phyloP scores from a whole-genome alignment of 1,140 invertebrate species.

The Monochamus saltuarius region DNA sequence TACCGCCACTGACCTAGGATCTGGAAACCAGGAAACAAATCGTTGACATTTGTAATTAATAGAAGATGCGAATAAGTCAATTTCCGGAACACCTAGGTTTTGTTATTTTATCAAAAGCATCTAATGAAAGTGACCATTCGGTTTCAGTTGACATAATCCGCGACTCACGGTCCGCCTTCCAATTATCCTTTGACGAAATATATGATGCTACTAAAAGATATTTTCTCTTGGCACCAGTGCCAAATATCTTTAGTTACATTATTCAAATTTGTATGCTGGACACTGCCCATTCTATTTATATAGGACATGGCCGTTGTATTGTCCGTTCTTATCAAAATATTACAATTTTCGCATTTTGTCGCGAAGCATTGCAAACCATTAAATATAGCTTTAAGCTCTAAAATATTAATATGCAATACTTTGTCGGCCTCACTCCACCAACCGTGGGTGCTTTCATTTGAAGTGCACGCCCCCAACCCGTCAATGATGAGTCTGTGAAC shows the following conservation, averaged over 20 bases:
- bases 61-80: neutral
- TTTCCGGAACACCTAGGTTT: neutral
- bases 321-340: neutral
- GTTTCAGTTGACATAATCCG: neutral
- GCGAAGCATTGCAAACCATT: slow-evolving; percentile 21
- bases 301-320: slow-evolving; percentile 4
- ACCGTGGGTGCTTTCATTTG: slow-evolving; percentile 11
- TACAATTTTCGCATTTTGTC: too few relatives aligned
- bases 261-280: neutral
- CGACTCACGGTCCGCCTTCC: neutral
- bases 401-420: slow-evolving; percentile 17
- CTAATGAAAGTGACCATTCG: neutral
- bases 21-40: slow-evolving; percentile 8
- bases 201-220: neutral
- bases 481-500: slow-evolving; percentile 5
- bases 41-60: slow-evolving; percentile 6
- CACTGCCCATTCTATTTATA: neutral
- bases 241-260: neutral
- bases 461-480: slow-evolving; percentile 19
- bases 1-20: neutral
- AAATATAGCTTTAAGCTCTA: slow-evolving; percentile 20
- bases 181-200: neutral
- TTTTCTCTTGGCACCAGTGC: slow-evolving; percentile 5
- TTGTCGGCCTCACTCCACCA: neutral
- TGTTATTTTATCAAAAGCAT: neutral